Evolutionary conservation across 92 coral and sea anemone species (phyloP).

Genomic region (Galaxea fascicularis): DNA sequence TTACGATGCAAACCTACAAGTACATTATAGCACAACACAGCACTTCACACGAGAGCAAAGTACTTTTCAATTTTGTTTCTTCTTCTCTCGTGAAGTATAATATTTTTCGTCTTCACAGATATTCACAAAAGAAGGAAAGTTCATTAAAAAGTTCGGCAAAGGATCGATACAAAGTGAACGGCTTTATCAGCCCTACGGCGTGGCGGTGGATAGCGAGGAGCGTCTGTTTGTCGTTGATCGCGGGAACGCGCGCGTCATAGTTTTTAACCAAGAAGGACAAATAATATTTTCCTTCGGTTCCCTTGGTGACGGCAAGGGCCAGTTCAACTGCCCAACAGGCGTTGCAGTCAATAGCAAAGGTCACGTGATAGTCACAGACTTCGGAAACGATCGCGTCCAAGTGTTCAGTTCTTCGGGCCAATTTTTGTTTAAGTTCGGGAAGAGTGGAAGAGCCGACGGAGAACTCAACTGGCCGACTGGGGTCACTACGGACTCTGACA

Average conservation of each 20-base stretch:
- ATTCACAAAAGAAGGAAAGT: slow-evolving; percentile 78
- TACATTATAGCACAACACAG: too few species aligned
- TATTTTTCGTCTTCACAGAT: slow-evolving; percentile 57
- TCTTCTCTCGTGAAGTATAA: too few species aligned
- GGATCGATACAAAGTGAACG: slow-evolving; percentile 53
- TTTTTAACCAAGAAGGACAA: slow-evolving; percentile 77
- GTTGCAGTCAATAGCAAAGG: slow-evolving; percentile 84
- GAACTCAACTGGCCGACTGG: slow-evolving; percentile 98
- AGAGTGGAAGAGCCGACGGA: slow-evolving; percentile 85
- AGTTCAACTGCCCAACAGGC: slow-evolving; percentile 90
- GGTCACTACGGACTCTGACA: slow-evolving; percentile 78
- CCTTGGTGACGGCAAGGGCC: slow-evolving; percentile 89
- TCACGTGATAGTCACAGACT: slow-evolving; percentile 91
- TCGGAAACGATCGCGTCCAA: slow-evolving; percentile 97
- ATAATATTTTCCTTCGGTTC: slow-evolving; percentile 82
- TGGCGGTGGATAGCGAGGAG: slow-evolving; percentile 82
- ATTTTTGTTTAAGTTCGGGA: slow-evolving; percentile 89
- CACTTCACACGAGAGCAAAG: too few species aligned
- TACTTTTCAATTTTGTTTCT: too few species aligned
- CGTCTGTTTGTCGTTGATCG: slow-evolving; percentile 86
- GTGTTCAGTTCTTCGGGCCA: slow-evolving; percentile 85
- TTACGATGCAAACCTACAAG: too few species aligned
- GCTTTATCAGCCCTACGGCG: slow-evolving; percentile 86
- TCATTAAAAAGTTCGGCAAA: slow-evolving; percentile 66
- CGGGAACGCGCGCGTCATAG: slow-evolving; percentile 88